Evolutionary conservation across 2,888 invertebrate species (phyloP), one percentile per base, ranked within the genome.

Genomic region (Prosapia bicincta): DNA sequence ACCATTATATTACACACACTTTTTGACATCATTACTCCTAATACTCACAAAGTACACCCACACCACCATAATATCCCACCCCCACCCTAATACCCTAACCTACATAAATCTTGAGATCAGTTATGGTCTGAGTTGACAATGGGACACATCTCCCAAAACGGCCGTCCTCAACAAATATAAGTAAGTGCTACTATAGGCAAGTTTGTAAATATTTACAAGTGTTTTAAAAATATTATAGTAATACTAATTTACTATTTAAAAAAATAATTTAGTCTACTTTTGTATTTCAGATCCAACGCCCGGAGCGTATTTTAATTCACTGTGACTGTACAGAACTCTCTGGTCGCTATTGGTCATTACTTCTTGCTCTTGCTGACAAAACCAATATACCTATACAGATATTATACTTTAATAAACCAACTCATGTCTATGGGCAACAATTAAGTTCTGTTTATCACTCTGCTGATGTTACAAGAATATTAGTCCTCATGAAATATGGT

Each of bases 361-460:
- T 83, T 66, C 67, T 72, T 20, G 66, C 75, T 32, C 72, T 81
- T 9, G 75, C 79, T 24, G 76, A 78, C 66, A 28, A 69, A 10
- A 43, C 71, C 2, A 54, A 71, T 23, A 72, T 78, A 15, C 78
- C 78, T 25, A 65, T 82, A 43, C 68, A 78, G 28, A 65, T 81
- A 20, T 73, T 68, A 15, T 77, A 77, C 66, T 70, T 81, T 26
- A 25, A 76, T 24, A 78, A 80, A 71, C 85, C 85, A 0, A 83
- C 82, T 23, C 83, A 84, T 76, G 83, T 85, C n/a, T 85, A 82
- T 79, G 85, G 84, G n/a, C 83, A 84, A 75, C 80, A 79, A 15
- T 76, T 85, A 23, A 83, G 83, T 75, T 84, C 84, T 5, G 80
- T 84, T 0, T 85, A 83, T 75, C 85, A 85, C 76, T 81, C 83